Evolutionary conservation across 2,888 invertebrate species (phyloP), one percentile per base, ranked within the genome.

Genomic region (Unio pictorum): DNA sequence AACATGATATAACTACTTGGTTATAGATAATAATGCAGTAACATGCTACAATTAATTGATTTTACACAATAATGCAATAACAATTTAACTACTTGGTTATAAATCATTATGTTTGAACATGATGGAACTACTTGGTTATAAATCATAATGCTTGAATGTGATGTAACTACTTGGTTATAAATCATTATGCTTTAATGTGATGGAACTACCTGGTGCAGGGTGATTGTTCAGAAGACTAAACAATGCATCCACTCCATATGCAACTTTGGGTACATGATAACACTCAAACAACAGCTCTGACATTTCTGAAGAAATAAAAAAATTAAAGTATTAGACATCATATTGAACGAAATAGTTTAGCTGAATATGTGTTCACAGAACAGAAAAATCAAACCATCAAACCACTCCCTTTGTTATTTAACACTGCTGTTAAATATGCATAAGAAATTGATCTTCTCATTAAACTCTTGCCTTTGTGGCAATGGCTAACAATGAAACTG

Each of bases 281-380:
- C 95, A 96, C 91, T 98, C 98, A 91, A 98, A 98, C 61, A 98
- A 91, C 68, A 98, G 91, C 88, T 98, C 98, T 2, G 95, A 95
- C 97, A 98, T 97, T 84, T 96, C 96, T 96, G 88, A 73, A 93
- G 92, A 69, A 81, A 82, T 78, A 81, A 71, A 75, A 58, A 20
- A 65, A 4, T 18, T 45, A 45, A 45, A 11, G 15, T 15, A 45
- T 45, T 45, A 45, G 15, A 45, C 15, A 15, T 45, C 11, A 6
- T 20, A 67, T 15, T 45, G 45, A 45, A 45, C 15, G 23, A 30
- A 28, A 30, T 62, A 28, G 30, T 30, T n/a, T n/a, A 26, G 15
- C n/a, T 23, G 11, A n/a, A 26, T 2, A 61, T 23, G 26, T 61
- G 62, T 61, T 61, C n/a, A 30, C 11, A 62, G 20, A 62, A 26